phyloP scores from a whole-genome alignment of 2,113 vertebrate genomes.

The Mustela lutreola region DNA sequence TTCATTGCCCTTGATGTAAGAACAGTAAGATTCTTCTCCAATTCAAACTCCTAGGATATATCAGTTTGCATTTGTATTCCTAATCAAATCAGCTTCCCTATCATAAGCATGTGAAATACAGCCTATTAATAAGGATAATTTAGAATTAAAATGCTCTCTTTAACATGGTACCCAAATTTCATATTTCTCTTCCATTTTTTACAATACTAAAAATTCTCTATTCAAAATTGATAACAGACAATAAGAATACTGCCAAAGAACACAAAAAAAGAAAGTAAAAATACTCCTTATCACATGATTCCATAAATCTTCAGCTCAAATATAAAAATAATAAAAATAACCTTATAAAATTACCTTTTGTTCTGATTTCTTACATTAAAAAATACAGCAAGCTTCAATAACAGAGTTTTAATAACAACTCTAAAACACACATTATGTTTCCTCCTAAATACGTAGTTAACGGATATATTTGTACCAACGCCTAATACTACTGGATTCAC shows the following conservation, averaged over 20 bases:
- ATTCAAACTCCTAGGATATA: conserved; percentile 28
- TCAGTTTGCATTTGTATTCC: neutral
- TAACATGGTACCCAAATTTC: conserved; percentile 13
- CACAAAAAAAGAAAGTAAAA: neutral
- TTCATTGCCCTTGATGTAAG: conserved; percentile 53
- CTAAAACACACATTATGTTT: conserved; percentile 33
- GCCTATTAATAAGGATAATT: conserved; percentile 35
- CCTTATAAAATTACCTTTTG: neutral
- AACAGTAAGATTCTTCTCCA: conserved; percentile 9
- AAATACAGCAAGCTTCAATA: neutral
- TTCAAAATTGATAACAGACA: neutral
- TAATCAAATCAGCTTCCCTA: conserved; percentile 43
- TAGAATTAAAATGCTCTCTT: conserved; percentile 62
- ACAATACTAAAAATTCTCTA: conserved; percentile 35
- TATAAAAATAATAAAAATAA: neutral
- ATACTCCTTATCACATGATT: neutral
- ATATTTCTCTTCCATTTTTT: neutral
- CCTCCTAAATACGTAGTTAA: neutral
- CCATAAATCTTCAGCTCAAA: conserved; percentile 22
- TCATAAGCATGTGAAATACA: conserved; percentile 52
- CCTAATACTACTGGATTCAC: conserved; percentile 9
- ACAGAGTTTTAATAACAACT: neutral
- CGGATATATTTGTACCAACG: neutral
- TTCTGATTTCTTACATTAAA: neutral
- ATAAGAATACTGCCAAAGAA: conserved; percentile 26